Base-by-base conservation (phyloP, 2,888 invertebrate genomes). In the Frankliniella fusca region DNA sequence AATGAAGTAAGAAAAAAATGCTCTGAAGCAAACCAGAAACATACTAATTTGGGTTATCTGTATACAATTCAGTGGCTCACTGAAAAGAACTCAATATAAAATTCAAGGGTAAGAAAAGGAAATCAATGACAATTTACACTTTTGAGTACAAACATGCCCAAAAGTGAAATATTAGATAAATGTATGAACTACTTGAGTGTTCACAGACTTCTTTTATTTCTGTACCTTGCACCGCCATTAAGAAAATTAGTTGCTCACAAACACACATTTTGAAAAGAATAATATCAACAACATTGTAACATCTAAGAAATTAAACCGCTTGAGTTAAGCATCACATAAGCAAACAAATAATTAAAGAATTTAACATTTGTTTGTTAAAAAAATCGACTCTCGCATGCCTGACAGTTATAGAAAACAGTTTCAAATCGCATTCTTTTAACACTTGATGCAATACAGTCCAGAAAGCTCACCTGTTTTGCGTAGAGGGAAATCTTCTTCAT, bases 401-500 rank as follows among this genome's bases (percentile, higher is more conserved):
- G 80, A 38, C 80, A 81, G 70, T 49, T 82, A 83, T 80, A 83
- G 80, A 3, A 80, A 81, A 20, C 49, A 23, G 28, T 18, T 80
- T 79, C 48, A 80, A 27, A 20, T 11, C 76, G 81, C 86, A 86
- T 86, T 86, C 86, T 86, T 86, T 86, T 86, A 38, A 38, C 38
- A 38, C 86, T 87, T 87, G 85, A 86, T 87, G 86, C 86, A 86
- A 86, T 86, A 85, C 85, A 82, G 48, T 81, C 38, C 38, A 38
- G 48, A 70, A 79, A 5, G 84, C 90, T 88, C 89, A 98, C 97
- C 97, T 90, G 97, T 97, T 92, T 98, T 98, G 86, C 97, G 89
- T 80, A 98, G 92, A 81, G 97, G 97, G 89, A 96, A 97, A 91
- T 97, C 97, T 84, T 93, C 92, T 84, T 93, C 92, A 85, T 92